Percentiles rank a stretch among this genome's conserved stretches.
These are phyloP conservation scores for Menidia menidia DNA, from an alignment of 2,797 vertebrate species.

Conservation along the genomic window DNA sequence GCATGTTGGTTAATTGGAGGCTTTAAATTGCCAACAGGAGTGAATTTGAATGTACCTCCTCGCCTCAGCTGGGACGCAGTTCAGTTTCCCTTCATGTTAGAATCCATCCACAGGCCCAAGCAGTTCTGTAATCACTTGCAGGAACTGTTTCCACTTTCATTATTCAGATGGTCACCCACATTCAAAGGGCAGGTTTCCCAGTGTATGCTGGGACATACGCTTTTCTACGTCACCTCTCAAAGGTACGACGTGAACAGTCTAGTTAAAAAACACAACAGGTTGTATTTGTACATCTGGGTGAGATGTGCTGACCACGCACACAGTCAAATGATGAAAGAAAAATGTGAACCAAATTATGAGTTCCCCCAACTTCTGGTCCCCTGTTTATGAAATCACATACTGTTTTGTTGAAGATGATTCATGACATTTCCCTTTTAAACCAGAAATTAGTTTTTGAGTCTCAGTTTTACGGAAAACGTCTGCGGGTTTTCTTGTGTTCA, in stretches of 20 bases:
- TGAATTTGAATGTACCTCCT: too few species aligned
- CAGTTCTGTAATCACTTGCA: constrained; percentile 52
- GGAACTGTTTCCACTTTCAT: constrained; percentile 53
- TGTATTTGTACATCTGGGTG: constrained; percentile 14
- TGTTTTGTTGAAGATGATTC: neutral
- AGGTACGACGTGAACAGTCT: constrained; percentile 44
- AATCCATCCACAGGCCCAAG: too few species aligned
- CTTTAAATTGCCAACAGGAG: too few species aligned
- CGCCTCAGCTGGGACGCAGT: too few species aligned
- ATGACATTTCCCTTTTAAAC: neutral
- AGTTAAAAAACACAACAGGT: constrained; percentile 45
- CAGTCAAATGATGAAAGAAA: neutral
- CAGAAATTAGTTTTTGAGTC: neutral
- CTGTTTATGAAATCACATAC: too few species aligned
- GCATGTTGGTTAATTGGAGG: too few species aligned
- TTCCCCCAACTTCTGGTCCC: too few species aligned
- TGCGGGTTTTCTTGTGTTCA: too few species aligned
- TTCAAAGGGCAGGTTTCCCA: constrained; percentile 65
- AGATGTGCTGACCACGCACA: constrained; percentile 20
- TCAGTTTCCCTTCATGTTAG: too few species aligned
- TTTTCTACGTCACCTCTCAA: constrained; percentile 44
- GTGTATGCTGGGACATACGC: constrained; percentile 38
- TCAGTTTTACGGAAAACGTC: too few species aligned
- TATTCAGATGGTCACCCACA: constrained; percentile 24
- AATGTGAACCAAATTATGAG: too few species aligned